These are phyloP conservation scores for Neodiprion lecontei DNA, from an alignment of 1,140 invertebrate species.

Conservation along the genomic window DNA sequence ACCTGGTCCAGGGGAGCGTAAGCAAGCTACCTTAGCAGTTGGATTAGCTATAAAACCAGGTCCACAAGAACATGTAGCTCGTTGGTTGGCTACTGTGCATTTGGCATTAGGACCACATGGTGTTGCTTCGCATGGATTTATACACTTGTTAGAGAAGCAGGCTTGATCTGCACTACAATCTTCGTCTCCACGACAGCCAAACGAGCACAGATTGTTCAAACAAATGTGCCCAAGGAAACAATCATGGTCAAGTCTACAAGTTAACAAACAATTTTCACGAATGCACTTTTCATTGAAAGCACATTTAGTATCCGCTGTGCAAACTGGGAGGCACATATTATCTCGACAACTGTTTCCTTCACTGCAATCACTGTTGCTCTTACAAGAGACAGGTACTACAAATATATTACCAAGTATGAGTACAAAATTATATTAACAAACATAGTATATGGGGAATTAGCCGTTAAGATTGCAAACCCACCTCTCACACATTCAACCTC, in stretches of 20 bases:
- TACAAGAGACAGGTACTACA: constrained; percentile 80
- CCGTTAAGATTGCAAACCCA: constrained; percentile 59
- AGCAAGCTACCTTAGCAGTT: constrained; percentile 81
- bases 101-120: constrained; percentile 86
- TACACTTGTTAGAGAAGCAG: constrained; percentile 80
- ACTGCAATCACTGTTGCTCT: constrained; percentile 72
- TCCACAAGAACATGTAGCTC: constrained; percentile 81
- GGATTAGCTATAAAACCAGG: constrained; percentile 83
- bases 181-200: constrained; percentile 85
- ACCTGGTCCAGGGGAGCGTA: constrained; percentile 73
- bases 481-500: constrained; percentile 84
- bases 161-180: constrained; percentile 85
- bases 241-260: constrained; percentile 88
- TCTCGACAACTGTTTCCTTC: constrained; percentile 75
- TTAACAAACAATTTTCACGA: constrained; percentile 80
- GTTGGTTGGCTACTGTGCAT: constrained; percentile 81
- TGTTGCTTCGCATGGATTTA: constrained; percentile 77
- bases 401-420: constrained; percentile 34
- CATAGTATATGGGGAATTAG: neutral
- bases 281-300: constrained; percentile 91
- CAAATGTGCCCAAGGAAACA: constrained; percentile 92
- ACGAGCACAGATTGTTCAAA: constrained; percentile 81
- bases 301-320: constrained; percentile 81
- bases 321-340: constrained; percentile 79
- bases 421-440: constrained; percentile 20